Base-by-base conservation (phyloP, 23 tunicate species). In the Halocynthia roretzi region DNA sequence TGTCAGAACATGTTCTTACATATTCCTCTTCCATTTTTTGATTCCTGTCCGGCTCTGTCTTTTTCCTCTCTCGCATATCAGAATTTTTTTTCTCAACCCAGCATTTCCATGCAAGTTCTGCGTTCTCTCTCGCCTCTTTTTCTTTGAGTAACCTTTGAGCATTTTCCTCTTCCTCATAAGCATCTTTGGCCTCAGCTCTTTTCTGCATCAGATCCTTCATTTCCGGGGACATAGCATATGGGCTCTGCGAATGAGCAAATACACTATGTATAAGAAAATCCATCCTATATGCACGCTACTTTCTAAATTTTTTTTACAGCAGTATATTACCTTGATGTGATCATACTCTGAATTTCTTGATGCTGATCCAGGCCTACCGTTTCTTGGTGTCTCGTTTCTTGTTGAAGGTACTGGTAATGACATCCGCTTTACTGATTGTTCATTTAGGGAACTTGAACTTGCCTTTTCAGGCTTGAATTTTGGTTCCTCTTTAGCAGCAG, bases 171-270 rank as follows among this genome's bases (percentile, higher is more conserved):
- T 74, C 78, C 56, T 74, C 78, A 22, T 64, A 21, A 0, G 78
- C 78, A 11, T 62, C 78, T 14, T 62, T 62, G 5, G 78, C 78
- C 12, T 62, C 78, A 0, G 55, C 60, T 15, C 78, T 22, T 54
- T 74, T 74, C 6, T 48, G 69, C 78, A 74, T 74, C n/a, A 74
- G 56, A n/a, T 74, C 78, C 21, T 74, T 74, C 78, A 74, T 74
- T 54, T 74, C 78, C 31, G 78, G 62, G 7, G 78, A 74, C 78
- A 74, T 74, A 19, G 69, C 78, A 56, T 74, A 74, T 56, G 78
- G 78, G 31, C 78, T 74, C 78, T 74, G 15, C 5, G 31, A 74
- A 9, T 10, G 5, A 8, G 20, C 63, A 58, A 2, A n/a, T 58
- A 15, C 17, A 58, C 15, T 14, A 14, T 58, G 17, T n/a, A 58